Percentiles rank a stretch among this genome's conserved stretches.
These are phyloP conservation scores for Coregonus ussuriensis DNA, from an alignment of 2,797 vertebrate genomes.

Conservation along the genomic window DNA sequence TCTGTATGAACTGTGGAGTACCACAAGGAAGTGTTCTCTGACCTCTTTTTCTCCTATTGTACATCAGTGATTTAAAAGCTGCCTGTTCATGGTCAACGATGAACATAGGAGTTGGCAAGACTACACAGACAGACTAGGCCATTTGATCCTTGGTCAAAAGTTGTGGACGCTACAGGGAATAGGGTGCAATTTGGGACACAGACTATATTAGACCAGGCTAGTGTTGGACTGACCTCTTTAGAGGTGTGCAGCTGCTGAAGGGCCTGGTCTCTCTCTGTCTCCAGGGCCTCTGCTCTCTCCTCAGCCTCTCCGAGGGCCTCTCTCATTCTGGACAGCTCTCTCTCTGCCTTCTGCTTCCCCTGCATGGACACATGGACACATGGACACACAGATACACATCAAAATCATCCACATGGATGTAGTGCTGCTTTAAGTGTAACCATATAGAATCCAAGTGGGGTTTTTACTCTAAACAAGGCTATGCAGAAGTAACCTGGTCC, in stretches of 20 bases:
- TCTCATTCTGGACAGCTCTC: slow-evolving; percentile 59
- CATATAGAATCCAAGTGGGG: too few relatives aligned
- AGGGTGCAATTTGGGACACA: not conserved
- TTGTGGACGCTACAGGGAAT: too few relatives aligned
- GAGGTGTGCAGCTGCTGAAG: slow-evolving; percentile 58
- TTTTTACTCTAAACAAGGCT: not conserved
- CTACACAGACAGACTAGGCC: too few relatives aligned
- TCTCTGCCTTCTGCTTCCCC: slow-evolving; percentile 52
- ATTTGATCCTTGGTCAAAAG: too few relatives aligned
- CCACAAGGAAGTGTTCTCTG: not conserved
- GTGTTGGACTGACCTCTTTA: slow-evolving; percentile 57
- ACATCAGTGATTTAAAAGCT: not conserved
- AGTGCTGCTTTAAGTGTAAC: too few relatives aligned
- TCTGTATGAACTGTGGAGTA: not conserved
- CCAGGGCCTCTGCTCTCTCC: slow-evolving; percentile 49
- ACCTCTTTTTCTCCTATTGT: not conserved
- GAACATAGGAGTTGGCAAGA: too few relatives aligned
- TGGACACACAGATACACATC: too few relatives aligned
- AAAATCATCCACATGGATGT: too few relatives aligned
- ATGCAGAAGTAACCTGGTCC: not conserved
- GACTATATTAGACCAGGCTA: not conserved
- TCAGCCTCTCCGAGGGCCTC: slow-evolving; percentile 67
- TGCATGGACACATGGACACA: slow-evolving; percentile 23
- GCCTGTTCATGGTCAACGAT: not conserved
- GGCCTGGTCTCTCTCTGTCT: slow-evolving; percentile 62